phyloP scores from a whole-genome alignment of 2,888 invertebrate species.

The Chrysina gloriosa region DNA sequence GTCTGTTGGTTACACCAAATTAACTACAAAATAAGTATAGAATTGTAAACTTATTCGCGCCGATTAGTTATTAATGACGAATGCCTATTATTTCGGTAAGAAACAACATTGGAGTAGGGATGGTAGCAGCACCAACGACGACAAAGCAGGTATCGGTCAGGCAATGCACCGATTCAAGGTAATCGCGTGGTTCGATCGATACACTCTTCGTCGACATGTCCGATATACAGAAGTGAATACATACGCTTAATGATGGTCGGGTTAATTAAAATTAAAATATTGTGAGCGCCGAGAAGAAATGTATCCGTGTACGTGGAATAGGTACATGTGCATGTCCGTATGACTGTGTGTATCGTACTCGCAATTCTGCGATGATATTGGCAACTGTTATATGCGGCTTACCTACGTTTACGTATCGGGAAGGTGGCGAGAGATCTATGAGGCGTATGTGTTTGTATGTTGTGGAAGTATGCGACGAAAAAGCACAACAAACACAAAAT shows the following conservation, averaged over 20 bases:
- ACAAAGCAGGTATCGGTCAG: too few relatives aligned
- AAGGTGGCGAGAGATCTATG: not conserved
- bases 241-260: constrained; percentile 62
- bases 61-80: too few relatives aligned
- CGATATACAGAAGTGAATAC: not conserved
- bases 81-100: too few relatives aligned
- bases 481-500: constrained; percentile 15
- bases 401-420: not conserved
- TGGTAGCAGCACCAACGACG: too few relatives aligned
- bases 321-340: constrained; percentile 50
- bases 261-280: constrained; percentile 64
- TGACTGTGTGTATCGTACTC: not conserved
- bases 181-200: constrained; percentile 62
- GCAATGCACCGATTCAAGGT: constrained; percentile 61
- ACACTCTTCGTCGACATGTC: constrained; percentile 43
- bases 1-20: too few relatives aligned
- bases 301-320: constrained; percentile 26
- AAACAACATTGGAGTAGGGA: too few relatives aligned
- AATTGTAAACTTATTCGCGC: too few relatives aligned
- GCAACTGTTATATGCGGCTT: not conserved
- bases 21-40: too few relatives aligned
- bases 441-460: not conserved
- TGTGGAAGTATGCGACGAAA: constrained; percentile 14
- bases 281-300: constrained; percentile 37
- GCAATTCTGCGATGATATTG: constrained; percentile 11